Base-by-base conservation (phyloP, 2,888 invertebrate genomes). In the Hemithea aestivaria region DNA sequence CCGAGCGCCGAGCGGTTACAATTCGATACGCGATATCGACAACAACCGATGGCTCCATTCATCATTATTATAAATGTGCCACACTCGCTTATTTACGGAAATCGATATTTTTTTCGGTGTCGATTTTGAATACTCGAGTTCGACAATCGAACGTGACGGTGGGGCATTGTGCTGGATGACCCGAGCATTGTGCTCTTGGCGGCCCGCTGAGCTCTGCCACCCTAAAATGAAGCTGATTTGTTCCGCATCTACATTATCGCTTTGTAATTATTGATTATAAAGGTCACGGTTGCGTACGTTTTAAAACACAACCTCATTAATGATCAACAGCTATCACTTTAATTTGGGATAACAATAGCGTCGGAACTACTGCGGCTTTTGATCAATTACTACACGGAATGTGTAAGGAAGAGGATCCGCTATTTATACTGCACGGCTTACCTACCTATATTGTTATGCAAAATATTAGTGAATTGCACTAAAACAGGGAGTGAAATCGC, bases 81-180 rank as follows among this genome's bases (percentile, higher is more conserved):
- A 80, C 85, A 84, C 82, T 85, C 84, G 72, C 84, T 87, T 87
- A 87, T 85, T 87, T 85, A 87, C 85, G 85, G 87, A 87, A 85
- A 87, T 87, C 87, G 85, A 84, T 87, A 83, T 87, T 85, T 87
- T 87, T 85, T 87, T 85, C 79, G 77, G 76, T 79, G 74, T 78
- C 75, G 78, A 71, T 66, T 73, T 74, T 83, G 79, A 82, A 87
- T 83, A 66, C 66, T 58, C 58, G 66, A 60, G 75, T 79, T 80
- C 74, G 80, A 78, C 80, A 82, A 73, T 80, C 73, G 75, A 82
- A 80, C 77, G 83, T 78, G 76, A 78, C 70, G 69, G n/a, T n/a
- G n/a, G n/a, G n/a, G 70, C 67, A 78, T 85, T 83, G 84, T 84
- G 53, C 60, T 54, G 61, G 75, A 71, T 82, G 85, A 85, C 85